A percentile compares a stretch with the other conserved stretches of the same genome.
These are phyloP conservation scores for Taenaris catops DNA, from an alignment of 2,888 invertebrate genomes.

Conservation along the genomic window DNA sequence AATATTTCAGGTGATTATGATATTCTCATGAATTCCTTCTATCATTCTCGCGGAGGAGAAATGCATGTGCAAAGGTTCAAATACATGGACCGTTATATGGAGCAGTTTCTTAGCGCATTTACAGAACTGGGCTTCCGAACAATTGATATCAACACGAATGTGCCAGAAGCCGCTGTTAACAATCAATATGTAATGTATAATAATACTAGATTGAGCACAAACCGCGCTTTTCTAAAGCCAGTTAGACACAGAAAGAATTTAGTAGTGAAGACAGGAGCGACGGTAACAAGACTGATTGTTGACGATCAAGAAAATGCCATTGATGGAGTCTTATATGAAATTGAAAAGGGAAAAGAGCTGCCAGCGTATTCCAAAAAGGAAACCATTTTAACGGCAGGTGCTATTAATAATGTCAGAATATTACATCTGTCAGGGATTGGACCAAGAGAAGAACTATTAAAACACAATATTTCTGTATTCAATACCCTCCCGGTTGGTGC, in stretches of 20 bases:
- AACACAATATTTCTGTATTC: slow-evolving; percentile 51
- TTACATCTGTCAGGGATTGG: slow-evolving; percentile 68
- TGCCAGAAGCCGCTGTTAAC: slow-evolving; percentile 60
- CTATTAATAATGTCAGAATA: slow-evolving; percentile 64
- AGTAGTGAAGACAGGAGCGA: slow-evolving; percentile 54
- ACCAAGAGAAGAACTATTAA: slow-evolving; percentile 51
- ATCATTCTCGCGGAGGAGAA: slow-evolving; percentile 68
- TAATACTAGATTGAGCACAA: slow-evolving; percentile 66
- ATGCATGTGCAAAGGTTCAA: slow-evolving; percentile 67
- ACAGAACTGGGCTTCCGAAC: slow-evolving; percentile 62
- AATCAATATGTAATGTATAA: slow-evolving; percentile 63
- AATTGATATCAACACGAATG: slow-evolving; percentile 62
- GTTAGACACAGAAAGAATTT: slow-evolving; percentile 62
- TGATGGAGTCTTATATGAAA: slow-evolving; percentile 61
- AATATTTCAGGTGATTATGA: slow-evolving; percentile 70
- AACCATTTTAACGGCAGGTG: slow-evolving; percentile 60
- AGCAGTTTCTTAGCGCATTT: slow-evolving; percentile 58
- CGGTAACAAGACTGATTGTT: slow-evolving; percentile 59
- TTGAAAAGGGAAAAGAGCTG: slow-evolving; percentile 60
- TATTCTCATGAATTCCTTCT: slow-evolving; percentile 60
- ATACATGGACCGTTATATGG: slow-evolving; percentile 57
- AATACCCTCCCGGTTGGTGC: slow-evolving; percentile 60
- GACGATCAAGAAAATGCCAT: slow-evolving; percentile 57
- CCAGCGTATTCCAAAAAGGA: slow-evolving; percentile 65
- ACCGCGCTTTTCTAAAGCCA: slow-evolving; percentile 62